phyloP scores from a whole-genome alignment of 1,140 invertebrate genomes.

The Periplaneta americana region DNA sequence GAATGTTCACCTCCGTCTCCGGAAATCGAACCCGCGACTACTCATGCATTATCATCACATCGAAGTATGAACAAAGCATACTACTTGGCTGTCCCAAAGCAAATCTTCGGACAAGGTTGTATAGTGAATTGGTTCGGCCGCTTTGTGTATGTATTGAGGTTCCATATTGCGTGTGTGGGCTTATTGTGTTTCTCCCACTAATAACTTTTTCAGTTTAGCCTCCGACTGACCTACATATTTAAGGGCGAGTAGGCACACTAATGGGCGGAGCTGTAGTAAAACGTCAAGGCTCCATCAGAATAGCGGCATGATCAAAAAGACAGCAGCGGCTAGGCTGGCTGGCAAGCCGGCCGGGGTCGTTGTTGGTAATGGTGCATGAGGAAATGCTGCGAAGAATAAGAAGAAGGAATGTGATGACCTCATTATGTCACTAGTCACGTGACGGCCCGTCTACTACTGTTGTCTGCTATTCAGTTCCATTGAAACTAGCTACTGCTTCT shows the following conservation, averaged over 20 bases:
- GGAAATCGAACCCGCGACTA: no score
- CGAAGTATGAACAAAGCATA: no score
- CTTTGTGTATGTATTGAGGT: background rate
- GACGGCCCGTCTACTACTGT: background rate
- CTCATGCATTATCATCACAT: no score
- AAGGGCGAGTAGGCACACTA: no score
- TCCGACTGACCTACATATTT: background rate
- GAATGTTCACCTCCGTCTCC: no score
- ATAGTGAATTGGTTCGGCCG: background rate
- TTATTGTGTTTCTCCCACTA: background rate
- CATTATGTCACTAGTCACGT: background rate
- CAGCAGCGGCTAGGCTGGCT: no score
- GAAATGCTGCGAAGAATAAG: background rate
- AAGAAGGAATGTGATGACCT: background rate
- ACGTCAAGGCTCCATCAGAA: background rate
- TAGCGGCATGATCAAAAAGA: background rate
- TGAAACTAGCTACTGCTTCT: background rate
- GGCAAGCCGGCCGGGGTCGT: background rate
- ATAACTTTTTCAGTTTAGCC: background rate
- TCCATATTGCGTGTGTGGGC: background rate
- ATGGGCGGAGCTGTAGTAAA: background rate
- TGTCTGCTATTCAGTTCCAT: background rate
- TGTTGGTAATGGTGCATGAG: background rate
- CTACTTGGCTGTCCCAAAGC: no score
- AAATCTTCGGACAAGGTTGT: no score